Evolutionary conservation across 1,140 invertebrate genomes (phyloP).

Genomic region (Parasteatoda tepidariorum): DNA sequence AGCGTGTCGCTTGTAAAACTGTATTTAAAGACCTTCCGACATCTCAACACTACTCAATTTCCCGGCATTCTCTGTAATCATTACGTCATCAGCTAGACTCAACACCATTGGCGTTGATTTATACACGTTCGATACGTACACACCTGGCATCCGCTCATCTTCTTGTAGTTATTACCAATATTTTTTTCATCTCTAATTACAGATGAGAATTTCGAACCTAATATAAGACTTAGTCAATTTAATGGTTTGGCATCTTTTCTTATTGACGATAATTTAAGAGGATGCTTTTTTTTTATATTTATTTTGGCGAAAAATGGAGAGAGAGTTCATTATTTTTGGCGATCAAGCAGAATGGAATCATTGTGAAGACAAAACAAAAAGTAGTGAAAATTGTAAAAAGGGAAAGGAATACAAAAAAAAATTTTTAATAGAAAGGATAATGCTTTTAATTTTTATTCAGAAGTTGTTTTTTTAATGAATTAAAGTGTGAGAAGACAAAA

Average conservation of each 20-base stretch:
- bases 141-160: conserved; percentile 34
- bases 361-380: no score
- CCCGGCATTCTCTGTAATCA: conserved; percentile 51
- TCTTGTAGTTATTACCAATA: neutral
- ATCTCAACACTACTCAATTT: conserved; percentile 44
- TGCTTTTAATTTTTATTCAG: no score
- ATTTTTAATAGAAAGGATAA: no score
- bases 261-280: neutral
- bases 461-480: no score
- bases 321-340: no score
- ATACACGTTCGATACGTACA: conserved; percentile 21
- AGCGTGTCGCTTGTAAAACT: conserved; percentile 29
- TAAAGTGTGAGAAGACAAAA: no score
- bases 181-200: conserved; percentile 33
- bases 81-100: conserved; percentile 52
- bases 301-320: no score
- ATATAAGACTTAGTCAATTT: neutral
- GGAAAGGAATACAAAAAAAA: no score
- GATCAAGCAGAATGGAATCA: no score
- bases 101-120: conserved; percentile 56
- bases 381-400: no score
- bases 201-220: neutral
- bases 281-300: no score
- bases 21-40: conserved; percentile 34
- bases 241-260: neutral